Conservation (phyloP, 2,888 invertebrate genomes). For the Lepetodrilus schrolli region DNA sequence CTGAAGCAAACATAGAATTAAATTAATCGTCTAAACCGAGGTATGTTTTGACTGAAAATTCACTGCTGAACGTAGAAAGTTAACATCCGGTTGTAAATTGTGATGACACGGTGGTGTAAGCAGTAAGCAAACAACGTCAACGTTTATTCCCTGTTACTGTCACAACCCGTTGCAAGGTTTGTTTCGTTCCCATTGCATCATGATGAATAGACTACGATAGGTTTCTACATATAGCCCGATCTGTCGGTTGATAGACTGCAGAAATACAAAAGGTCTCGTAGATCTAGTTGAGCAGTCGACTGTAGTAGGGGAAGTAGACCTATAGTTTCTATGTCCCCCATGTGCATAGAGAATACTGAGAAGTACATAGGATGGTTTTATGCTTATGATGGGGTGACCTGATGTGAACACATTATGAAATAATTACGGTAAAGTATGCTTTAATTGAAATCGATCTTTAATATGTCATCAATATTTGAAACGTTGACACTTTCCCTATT, state of each 20-base stretch:
- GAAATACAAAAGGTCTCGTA: neutral
- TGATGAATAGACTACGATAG: neutral
- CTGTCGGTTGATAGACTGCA: neutral
- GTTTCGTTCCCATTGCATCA: slow-evolving; percentile 36
- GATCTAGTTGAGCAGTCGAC: neutral
- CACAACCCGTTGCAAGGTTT: slow-evolving; percentile 4
- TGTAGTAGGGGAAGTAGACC: too few relatives aligned
- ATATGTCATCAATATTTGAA: too few relatives aligned
- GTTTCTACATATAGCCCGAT: neutral
- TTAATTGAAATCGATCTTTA: too few relatives aligned
- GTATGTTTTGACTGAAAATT: neutral
- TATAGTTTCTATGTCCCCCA: too few relatives aligned
- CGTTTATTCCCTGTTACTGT: neutral
- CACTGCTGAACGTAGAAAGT: neutral
- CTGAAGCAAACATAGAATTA: too few relatives aligned
- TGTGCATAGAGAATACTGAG: too few relatives aligned
- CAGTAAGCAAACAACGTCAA: neutral
- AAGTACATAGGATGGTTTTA: too few relatives aligned
- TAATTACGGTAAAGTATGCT: too few relatives aligned
- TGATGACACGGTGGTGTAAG: slow-evolving; percentile 46
- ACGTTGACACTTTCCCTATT: too few relatives aligned
- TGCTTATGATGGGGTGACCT: too few relatives aligned
- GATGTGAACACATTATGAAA: too few relatives aligned
- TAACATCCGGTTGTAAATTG: slow-evolving; percentile 29
- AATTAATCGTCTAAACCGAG: neutral